Conservation (phyloP, 2,888 invertebrate species). For the Caenorhabditis sp. region DNA sequence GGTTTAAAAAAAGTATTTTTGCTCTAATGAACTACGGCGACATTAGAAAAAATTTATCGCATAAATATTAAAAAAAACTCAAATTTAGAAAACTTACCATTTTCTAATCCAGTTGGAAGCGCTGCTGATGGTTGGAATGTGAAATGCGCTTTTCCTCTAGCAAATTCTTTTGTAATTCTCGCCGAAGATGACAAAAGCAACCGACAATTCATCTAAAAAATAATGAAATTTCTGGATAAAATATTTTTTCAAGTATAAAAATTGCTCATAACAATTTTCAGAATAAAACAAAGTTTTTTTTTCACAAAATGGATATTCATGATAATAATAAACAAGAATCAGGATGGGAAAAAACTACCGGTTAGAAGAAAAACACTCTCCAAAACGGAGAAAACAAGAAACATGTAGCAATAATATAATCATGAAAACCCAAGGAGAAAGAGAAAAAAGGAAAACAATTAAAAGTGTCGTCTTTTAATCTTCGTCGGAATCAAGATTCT, state of each 20-base stretch:
- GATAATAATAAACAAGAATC: constrained; percentile 6
- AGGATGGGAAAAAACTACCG: constrained; percentile 22
- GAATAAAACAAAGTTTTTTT: constrained; percentile 9
- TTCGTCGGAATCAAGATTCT: constrained; percentile 53
- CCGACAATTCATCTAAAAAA: constrained; percentile 22
- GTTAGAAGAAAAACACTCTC: constrained; percentile 15
- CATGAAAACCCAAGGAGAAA: not conserved
- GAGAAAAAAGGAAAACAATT: constrained; percentile 2
- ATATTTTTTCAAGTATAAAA: not conserved
- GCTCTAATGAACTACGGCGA: no score
- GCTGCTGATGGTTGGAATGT: constrained; percentile 57
- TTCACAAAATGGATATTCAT: constrained; percentile 7
- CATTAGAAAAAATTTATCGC: no score
- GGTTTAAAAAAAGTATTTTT: no score
- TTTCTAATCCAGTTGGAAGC: constrained; percentile 39
- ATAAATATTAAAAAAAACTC: not conserved
- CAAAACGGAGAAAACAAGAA: constrained; percentile 6
- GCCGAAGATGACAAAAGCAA: constrained; percentile 14
- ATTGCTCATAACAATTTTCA: constrained; percentile 2
- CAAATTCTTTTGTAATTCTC: not conserved
- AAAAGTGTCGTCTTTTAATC: constrained; percentile 23
- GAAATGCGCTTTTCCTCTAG: constrained; percentile 58
- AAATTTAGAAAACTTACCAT: constrained; percentile 8
- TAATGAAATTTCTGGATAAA: not conserved
- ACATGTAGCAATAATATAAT: constrained; percentile 6